Percentiles rank a stretch among this genome's conserved stretches.
Evolutionary conservation across 2,113 vertebrate genomes (phyloP).

Genomic region (Anser brachyrhynchus): DNA sequence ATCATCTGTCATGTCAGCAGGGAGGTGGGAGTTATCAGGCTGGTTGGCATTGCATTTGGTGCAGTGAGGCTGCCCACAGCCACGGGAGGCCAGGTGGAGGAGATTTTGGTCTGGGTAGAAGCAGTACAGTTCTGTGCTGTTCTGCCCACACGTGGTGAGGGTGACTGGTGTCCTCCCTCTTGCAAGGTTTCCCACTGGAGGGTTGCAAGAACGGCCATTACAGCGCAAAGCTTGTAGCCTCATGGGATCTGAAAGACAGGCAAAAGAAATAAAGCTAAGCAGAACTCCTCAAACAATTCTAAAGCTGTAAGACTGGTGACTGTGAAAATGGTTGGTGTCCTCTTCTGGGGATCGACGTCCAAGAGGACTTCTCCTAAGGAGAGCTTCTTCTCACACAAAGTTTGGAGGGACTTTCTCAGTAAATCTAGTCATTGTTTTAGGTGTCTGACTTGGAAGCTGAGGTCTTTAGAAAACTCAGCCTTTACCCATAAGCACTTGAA

Average conservation of each 20-base stretch:
- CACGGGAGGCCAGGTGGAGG: not conserved
- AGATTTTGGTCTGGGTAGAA: conserved; percentile 58
- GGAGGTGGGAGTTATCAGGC: conserved; percentile 75
- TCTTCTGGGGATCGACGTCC: not conserved
- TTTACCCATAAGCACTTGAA: not conserved
- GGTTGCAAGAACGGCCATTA: conserved; percentile 83
- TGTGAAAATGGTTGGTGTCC: not conserved
- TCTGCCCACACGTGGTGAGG: conserved; percentile 78
- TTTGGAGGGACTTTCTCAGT: not conserved
- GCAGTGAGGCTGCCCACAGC: conserved; percentile 64
- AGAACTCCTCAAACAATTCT: not conserved
- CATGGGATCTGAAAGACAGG: conserved; percentile 35
- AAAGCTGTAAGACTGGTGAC: not conserved
- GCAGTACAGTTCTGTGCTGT: conserved; percentile 73
- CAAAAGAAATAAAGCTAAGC: not conserved
- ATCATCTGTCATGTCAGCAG: conserved; percentile 84
- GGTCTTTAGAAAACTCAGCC: not conserved
- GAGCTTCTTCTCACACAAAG: not conserved
- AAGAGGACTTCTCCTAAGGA: not conserved
- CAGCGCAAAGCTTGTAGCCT: conserved; percentile 76
- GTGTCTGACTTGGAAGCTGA: not conserved
- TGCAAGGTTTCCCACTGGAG: conserved; percentile 86
- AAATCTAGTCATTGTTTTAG: not conserved
- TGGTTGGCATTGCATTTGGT: conserved; percentile 73
- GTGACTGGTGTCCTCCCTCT: conserved; percentile 82